Evolutionary conservation across 2,797 vertebrate species (phyloP).

Genomic region (Falco columbarius): DNA sequence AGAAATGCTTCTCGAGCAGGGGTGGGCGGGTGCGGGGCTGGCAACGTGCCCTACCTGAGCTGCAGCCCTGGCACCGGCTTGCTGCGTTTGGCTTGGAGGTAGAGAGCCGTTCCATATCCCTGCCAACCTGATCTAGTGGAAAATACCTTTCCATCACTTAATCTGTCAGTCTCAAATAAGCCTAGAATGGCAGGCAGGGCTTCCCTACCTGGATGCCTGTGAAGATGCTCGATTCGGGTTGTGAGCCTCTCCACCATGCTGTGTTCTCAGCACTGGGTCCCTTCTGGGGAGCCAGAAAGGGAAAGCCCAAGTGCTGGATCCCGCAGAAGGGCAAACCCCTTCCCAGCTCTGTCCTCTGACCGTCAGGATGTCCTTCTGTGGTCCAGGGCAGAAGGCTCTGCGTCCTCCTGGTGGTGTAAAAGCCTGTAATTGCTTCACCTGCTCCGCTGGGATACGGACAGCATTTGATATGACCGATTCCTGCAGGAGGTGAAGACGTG

Average conservation of each 20-base stretch:
- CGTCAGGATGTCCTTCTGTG: rapidly evolving
- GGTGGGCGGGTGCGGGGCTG: not conserved
- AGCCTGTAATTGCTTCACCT: rapidly evolving
- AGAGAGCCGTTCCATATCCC: not conserved
- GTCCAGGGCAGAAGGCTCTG: rapidly evolving
- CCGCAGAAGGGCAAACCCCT: not conserved
- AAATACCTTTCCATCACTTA: not conserved
- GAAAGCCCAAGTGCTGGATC: rapidly evolving
- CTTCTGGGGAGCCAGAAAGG: rapidly evolving
- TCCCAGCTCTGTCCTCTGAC: not conserved
- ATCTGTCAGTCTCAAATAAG: not conserved
- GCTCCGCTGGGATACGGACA: rapidly evolving
- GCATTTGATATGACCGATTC: rapidly evolving
- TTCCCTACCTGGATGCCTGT: rapidly evolving
- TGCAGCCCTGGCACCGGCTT: not conserved
- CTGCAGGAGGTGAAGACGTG: not conserved
- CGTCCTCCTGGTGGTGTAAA: rapidly evolving
- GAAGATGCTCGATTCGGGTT: rapidly evolving
- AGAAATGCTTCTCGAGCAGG: not conserved
- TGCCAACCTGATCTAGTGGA: not conserved
- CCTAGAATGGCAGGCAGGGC: not conserved
- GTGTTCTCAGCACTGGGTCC: rapidly evolving
- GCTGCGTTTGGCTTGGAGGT: not conserved
- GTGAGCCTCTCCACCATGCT: rapidly evolving
- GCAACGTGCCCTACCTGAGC: not conserved